Evolutionary conservation across 2,797 vertebrate genomes (phyloP).

Genomic region (Sebastes alutus): DNA sequence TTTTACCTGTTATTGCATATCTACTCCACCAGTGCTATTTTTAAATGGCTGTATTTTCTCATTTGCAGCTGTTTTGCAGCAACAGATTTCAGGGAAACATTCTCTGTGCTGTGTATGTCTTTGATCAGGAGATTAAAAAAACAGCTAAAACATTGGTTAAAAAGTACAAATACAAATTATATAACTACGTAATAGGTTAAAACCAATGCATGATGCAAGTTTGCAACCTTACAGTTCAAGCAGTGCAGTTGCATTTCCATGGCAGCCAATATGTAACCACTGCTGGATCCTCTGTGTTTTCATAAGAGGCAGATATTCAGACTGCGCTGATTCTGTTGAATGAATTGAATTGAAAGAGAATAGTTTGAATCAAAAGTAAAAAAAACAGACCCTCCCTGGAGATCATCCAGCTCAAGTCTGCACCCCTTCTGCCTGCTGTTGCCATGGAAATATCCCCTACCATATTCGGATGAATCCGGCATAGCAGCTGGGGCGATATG

Average conservation of each 20-base stretch:
- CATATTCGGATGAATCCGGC: slow-evolving; percentile 74
- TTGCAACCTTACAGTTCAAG: background rate
- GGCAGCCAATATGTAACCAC: slow-evolving; percentile 2
- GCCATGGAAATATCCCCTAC: slow-evolving; percentile 78
- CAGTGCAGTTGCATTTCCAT: background rate
- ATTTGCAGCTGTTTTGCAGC: background rate
- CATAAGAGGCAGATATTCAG: background rate
- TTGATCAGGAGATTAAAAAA: background rate
- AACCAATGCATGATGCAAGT: background rate
- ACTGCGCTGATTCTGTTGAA: slow-evolving; percentile 19
- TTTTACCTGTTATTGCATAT: background rate
- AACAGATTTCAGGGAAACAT: background rate
- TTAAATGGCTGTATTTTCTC: background rate
- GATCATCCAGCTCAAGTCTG: slow-evolving; percentile 63
- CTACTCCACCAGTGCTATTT: background rate
- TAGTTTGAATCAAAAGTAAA: slow-evolving; percentile 66
- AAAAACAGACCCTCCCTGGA: slow-evolving; percentile 57
- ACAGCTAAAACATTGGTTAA: background rate
- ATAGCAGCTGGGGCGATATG: slow-evolving; percentile 66
- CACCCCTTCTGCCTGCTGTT: slow-evolving; percentile 76
- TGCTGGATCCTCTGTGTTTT: slow-evolving; percentile 5
- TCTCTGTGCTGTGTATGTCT: background rate
- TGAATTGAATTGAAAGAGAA: slow-evolving; percentile 44
- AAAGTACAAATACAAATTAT: background rate
- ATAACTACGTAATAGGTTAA: background rate